A percentile compares a stretch with the other conserved stretches of the same genome.
These are phyloP conservation scores for Heliconius eleuchia DNA, from an alignment of 1,140 invertebrate genomes.

Conservation along the genomic window DNA sequence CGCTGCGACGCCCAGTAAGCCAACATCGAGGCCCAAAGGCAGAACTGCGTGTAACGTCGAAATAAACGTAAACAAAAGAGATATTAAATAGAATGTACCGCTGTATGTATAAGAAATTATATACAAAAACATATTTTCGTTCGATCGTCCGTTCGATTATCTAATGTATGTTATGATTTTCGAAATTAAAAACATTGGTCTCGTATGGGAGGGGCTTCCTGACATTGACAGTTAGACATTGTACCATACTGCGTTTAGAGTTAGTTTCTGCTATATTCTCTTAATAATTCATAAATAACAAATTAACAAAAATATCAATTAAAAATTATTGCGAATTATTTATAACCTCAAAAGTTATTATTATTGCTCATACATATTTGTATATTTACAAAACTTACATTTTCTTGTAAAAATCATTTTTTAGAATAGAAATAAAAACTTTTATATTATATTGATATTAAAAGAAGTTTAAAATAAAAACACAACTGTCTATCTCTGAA, in stretches of 20 bases:
- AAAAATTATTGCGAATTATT: background rate
- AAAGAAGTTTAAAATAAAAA: no score
- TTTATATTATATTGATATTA: no score
- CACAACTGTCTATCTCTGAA: no score
- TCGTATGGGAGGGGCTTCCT: conserved; percentile 50
- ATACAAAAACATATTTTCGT: conserved; percentile 62
- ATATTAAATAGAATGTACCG: conserved; percentile 53
- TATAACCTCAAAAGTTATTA: background rate
- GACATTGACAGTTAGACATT: conserved; percentile 40
- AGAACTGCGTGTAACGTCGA: conserved; percentile 64
- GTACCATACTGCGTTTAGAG: background rate
- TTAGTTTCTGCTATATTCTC: background rate
- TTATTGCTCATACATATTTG: background rate
- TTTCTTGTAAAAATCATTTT: background rate
- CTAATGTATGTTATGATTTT: conserved; percentile 47
- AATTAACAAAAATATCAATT: background rate
- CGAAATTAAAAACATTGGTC: conserved; percentile 56
- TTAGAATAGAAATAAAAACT: background rate
- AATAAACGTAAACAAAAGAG: conserved; percentile 53
- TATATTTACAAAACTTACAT: background rate
- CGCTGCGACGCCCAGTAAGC: conserved; percentile 55
- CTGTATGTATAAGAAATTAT: conserved; percentile 52
- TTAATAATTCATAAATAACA: background rate
- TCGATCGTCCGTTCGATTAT: conserved; percentile 51
- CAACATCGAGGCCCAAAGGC: conserved; percentile 68